Evolutionary conservation across 2,797 vertebrate genomes (phyloP), one percentile per base, ranked within the genome.

Genomic region (Clarias pachynema): DNA sequence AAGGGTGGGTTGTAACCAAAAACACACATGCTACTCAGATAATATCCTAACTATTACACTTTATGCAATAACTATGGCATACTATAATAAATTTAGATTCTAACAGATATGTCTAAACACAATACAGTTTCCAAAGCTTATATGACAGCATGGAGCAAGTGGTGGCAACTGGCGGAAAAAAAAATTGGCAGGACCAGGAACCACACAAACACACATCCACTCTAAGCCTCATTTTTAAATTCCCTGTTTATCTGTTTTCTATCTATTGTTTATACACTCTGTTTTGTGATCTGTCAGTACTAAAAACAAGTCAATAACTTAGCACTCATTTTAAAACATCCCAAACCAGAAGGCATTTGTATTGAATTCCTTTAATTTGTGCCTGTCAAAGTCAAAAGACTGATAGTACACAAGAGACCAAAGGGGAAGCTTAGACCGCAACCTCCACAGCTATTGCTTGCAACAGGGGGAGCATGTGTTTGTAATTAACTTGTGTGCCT

Each of bases 331-430:
- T 82, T 24, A 59, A 82, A 70, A 70, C 29, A 70, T 57, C 37
- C 2, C 57, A 70, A 59, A 18, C 20, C 20, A 37, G 14, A 34
- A 57, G 37, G 22, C 14, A 69, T 82, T 82, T 70, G 65, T 56
- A 29, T 31, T 66, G 26, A 81, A 81, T 81, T 81, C 80, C 66
- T 84, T 8, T 84, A 53, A 72, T 78, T 88, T 62, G 79, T 16
- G 59, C 34, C 3, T 44, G 53, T 34, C 79, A 63, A 26, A 66
- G 79, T 60, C 63, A 49, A 49, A 62, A 56, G 82, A 79, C 56
- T 84, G 63, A 78, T 78, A 77, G 63, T 72, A 81, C 65, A 88
- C 65, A 81, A 78, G 84, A 73, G 53, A 63, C 40, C 83, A 79
- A 85, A 18, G 49, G 22, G 62, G 8, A 79, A 79, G 73, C 60